Conservation (phyloP, 2,888 invertebrate genomes). For the Leptinotarsa tumamoca region DNA sequence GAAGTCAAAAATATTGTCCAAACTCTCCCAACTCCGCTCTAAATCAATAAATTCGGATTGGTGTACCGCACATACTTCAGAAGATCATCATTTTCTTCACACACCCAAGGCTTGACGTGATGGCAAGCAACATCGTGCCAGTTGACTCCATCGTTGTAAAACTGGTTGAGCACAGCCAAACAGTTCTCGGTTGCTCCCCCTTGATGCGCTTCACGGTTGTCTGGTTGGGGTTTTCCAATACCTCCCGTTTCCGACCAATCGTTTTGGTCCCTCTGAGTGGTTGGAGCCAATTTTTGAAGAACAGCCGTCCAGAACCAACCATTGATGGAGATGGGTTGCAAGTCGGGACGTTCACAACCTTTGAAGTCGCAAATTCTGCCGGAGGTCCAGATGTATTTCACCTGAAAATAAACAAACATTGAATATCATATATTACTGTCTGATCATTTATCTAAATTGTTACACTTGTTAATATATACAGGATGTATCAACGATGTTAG, state of each 20-base stretch:
- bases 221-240: conserved; percentile 87
- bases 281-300: conserved; percentile 86
- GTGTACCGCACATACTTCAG: conserved; percentile 78
- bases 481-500: too few species aligned
- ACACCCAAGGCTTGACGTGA: conserved; percentile 88
- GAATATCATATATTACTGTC: not conserved
- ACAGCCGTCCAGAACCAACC: conserved; percentile 96
- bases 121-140: conserved; percentile 95
- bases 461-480: too few species aligned
- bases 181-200: conserved; percentile 87
- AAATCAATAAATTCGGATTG: conserved; percentile 82
- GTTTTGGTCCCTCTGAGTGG: conserved; percentile 83
- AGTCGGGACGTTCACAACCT: conserved; percentile 87
- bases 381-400: conserved; percentile 92
- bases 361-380: conserved; percentile 91
- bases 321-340: conserved; percentile 83
- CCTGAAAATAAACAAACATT: conserved; percentile 65
- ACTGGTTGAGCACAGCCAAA: conserved; percentile 86
- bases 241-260: conserved; percentile 92
- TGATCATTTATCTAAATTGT: too few species aligned
- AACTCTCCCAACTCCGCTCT: conserved; percentile 58
- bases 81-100: conserved; percentile 90
- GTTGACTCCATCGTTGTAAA: conserved; percentile 91
- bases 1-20: too few species aligned
- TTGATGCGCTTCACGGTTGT: conserved; percentile 85